Base-by-base conservation (phyloP, 2,888 invertebrate species). In the Volucella inanis region DNA sequence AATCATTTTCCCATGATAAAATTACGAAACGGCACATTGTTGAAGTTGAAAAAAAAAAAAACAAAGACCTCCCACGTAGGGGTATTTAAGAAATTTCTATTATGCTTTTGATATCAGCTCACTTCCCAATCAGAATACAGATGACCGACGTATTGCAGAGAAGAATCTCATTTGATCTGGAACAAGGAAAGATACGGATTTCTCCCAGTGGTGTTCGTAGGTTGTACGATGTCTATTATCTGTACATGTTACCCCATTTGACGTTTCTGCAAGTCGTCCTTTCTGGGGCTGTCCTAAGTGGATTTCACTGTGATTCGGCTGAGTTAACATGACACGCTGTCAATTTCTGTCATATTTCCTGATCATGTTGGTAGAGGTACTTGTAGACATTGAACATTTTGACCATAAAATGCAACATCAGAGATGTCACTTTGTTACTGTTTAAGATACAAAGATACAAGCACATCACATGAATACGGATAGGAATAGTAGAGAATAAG, bases 181-280 rank as follows among this genome's bases (percentile, higher is more conserved):
- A 31, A 31, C 6, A 1, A 31, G 31, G 31, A 68, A 68, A 12
- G 55, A 55, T 55, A 55, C 15, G 12, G 38, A 71, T 59, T 49
- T 59, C 10, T 18, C 59, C 59, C 50, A 41, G 41, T 10, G 22
- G 15, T 18, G 11, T 22, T 18, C 22, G 31, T 31, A 31, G 31
- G 4, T 31, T 6, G 31, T 55, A n/a, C 31, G 8, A 38, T 49
- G 64, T 47, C 64, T 39, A 49, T 57, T 57, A 65, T 15, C 31
- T 50, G 50, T 50, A 57, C 65, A 57, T 65, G 65, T 75, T 50
- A 49, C 65, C n/a, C 9, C n/a, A 14, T 45, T 43, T 43, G 65
- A 43, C 65, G 65, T 31, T 22, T 55, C 8, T 47, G 39, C 39
- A 43, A 50, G 10, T 14, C 15, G 8, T 41, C 47, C 55, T 39